Evolutionary conservation across 2,113 vertebrate species (phyloP), one percentile per base, ranked within the genome.

Genomic region (Anhinga rufa): DNA sequence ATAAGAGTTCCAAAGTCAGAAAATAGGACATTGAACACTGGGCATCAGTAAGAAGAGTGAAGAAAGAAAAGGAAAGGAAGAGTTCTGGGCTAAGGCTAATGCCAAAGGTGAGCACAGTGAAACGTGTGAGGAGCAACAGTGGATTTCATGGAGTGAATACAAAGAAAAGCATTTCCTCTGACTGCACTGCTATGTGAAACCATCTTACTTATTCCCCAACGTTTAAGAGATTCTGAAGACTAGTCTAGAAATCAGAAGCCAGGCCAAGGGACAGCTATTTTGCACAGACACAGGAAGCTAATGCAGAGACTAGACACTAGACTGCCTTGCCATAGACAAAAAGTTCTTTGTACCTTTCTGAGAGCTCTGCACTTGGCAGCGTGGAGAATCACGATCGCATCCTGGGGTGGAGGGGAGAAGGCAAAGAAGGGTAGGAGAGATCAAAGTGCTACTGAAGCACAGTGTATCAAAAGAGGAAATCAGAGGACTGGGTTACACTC

Each of bases 1-100:
- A 95, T 29, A 94, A 95, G 60, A 74, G 95, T 90, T 76, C 82
- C 25, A 84, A 82, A 76, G 54, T 94, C 77, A 96, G 86, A 79
- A 93, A 72, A 84, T 1, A 86, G 19, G 52, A 70, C 68, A 70
- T 21, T 38, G 83, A 81, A 71, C 62, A 38, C 40, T 49, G 64
- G 44, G 70, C 32, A 44, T 31, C 10, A 72, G 58, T 46, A 83
- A 78, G 57, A 74, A 82, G 32, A 75, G 34, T 70, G 7, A 91
- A 82, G 55, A 88, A 60, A 68, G 22, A 31, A 55, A 9, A 68
- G 44, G 40, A 93, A 46, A 87, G 18, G 16, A 79, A 49, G 58
- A 85, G 66, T 65, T 88, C 62, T 65, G n/a, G n/a, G 29, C 57
- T 71, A 86, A 74, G 54, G 38, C 38, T 52, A 86, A 77, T 3